phyloP scores from a whole-genome alignment of 1,140 invertebrate species.

The Andricus grossulariae region DNA sequence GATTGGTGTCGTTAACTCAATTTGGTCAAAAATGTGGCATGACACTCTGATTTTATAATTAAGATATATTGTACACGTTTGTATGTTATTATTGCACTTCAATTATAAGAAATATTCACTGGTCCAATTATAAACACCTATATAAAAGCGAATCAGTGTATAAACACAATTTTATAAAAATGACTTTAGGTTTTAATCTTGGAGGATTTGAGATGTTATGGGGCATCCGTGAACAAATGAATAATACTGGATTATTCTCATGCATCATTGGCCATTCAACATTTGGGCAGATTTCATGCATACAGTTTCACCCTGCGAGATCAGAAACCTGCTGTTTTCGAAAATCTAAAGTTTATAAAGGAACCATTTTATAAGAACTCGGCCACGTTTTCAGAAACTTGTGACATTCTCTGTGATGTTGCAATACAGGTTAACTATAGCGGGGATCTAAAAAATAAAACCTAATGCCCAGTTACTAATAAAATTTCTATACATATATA shows the following conservation, averaged over 20 bases:
- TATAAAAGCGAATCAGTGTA: background rate
- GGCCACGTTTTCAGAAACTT: background rate
- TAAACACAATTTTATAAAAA: background rate
- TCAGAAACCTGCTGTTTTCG: slow-evolving; percentile 55
- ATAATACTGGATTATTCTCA: slow-evolving; percentile 67
- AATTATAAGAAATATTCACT: slow-evolving; percentile 29
- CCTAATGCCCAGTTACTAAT: slow-evolving; percentile 23
- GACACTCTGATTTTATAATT: too few species aligned
- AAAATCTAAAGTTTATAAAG: slow-evolving; percentile 44
- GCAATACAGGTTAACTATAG: slow-evolving; percentile 31
- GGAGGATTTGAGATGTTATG: slow-evolving; percentile 67
- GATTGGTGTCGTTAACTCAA: too few species aligned
- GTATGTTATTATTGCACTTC: too few species aligned
- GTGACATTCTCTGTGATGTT: slow-evolving; percentile 4
- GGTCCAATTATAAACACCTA: slow-evolving; percentile 43
- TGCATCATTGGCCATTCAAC: slow-evolving; percentile 57
- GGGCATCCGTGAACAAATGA: slow-evolving; percentile 59
- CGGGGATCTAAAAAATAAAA: slow-evolving; percentile 42
- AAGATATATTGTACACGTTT: too few species aligned
- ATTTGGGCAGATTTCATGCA: slow-evolving; percentile 70
- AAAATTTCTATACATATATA: background rate
- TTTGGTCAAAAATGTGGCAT: too few species aligned
- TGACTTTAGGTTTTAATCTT: slow-evolving; percentile 62
- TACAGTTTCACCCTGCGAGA: slow-evolving; percentile 64
- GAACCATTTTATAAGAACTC: slow-evolving; percentile 46